Conservation (phyloP, 2,113 vertebrate genomes). For the Perca flavescens region DNA sequence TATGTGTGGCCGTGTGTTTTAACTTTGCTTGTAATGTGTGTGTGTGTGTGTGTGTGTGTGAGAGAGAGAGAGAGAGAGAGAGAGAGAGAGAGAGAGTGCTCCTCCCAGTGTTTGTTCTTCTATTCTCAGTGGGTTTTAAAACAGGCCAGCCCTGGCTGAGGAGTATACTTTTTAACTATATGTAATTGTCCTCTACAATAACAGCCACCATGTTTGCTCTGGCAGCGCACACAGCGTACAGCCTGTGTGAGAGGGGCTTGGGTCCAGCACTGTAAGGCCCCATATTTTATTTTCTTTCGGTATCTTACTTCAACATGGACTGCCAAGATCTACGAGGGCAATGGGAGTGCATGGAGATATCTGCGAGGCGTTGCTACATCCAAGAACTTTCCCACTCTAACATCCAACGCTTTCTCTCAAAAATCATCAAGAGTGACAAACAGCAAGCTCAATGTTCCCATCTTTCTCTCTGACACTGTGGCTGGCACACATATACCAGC, state of each 20-base stretch:
- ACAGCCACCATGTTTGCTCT: constrained; percentile 75
- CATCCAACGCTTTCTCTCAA: constrained; percentile 26
- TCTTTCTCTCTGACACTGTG: constrained; percentile 1
- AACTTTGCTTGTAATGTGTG: constrained; percentile 19
- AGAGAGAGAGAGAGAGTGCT: constrained; percentile 14
- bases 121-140: constrained; percentile 61
- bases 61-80: background rate
- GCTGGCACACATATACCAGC: constrained; percentile 43
- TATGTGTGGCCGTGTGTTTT: constrained; percentile 34
- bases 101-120: constrained; percentile 68
- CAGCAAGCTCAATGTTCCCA: background rate
- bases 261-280: constrained; percentile 56
- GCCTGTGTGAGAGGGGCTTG: constrained; percentile 49
- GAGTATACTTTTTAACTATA: constrained; percentile 63
- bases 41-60: constrained; percentile 30
- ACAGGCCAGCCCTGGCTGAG: constrained; percentile 47
- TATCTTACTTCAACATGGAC: constrained; percentile 64
- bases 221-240: constrained; percentile 45
- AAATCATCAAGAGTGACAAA: constrained; percentile 14
- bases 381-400: constrained; percentile 49
- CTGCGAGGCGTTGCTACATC: constrained; percentile 31
- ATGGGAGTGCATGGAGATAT: constrained; percentile 60
- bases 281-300: constrained; percentile 73
- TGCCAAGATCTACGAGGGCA: constrained; percentile 71
- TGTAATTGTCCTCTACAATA: constrained; percentile 76